A percentile compares a stretch with the other conserved stretches of the same genome.
phyloP scores from a whole-genome alignment of 2,113 vertebrate species.

The Oncorhynchus clarkii region DNA sequence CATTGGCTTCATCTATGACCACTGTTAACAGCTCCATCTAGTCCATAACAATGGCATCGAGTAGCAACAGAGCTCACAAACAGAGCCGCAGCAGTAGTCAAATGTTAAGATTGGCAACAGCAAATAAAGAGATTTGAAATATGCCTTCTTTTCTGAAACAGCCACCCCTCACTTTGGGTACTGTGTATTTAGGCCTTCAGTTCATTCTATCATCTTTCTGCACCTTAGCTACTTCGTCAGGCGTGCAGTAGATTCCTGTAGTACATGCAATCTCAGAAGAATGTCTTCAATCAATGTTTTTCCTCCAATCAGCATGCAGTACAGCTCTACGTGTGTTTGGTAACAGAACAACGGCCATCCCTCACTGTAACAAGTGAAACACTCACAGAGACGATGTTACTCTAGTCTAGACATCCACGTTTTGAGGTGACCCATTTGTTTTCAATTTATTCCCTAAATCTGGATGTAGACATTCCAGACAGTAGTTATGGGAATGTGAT shows the following conservation, averaged over 20 bases:
- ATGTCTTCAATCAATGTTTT: no score
- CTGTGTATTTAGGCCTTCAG: no score
- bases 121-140: conserved; percentile 1
- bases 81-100: not conserved
- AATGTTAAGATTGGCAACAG: not conserved
- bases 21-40: not conserved
- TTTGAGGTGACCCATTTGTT: not conserved
- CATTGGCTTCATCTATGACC: not conserved
- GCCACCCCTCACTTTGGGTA: no score
- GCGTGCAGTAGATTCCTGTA: no score
- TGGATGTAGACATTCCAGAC: not conserved
- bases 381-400: not conserved
- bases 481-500: not conserved
- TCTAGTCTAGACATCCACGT: not conserved
- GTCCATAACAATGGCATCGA: not conserved
- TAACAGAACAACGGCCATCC: not conserved
- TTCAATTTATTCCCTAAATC: not conserved
- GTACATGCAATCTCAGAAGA: no score
- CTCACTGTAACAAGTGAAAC: not conserved
- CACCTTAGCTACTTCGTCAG: no score
- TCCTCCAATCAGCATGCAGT: no score
- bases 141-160: not conserved
- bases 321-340: not conserved
- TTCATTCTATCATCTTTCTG: no score
- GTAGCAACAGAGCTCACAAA: not conserved